Evolutionary conservation across 1,140 invertebrate genomes (phyloP), one percentile per base, ranked within the genome.

Genomic region (Zaprionus ghesquierei): DNA sequence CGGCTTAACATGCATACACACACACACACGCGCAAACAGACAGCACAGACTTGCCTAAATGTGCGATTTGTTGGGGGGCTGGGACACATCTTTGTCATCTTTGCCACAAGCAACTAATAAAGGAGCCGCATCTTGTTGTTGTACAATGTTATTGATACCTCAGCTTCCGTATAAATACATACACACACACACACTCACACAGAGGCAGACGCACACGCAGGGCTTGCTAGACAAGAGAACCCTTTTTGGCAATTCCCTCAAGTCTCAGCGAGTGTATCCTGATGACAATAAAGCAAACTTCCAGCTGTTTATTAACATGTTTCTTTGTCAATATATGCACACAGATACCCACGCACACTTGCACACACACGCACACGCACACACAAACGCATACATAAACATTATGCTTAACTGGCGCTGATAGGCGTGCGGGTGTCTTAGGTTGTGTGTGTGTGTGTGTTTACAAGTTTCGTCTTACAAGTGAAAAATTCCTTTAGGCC

Each of bases 271-370:
- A 69, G 54, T 46, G 50, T 77, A 61, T 74, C 72, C 77, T 79
- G 73, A 75, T 80, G 84, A 89, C 85, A 89, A 89, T 89, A 89
- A 89, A 89, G 84, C 79, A 80, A 82, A 89, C 84, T 80, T 82
- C 64, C 84, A 89, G 84, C 84, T 89, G 84, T 89, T 89, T 89
- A 89, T 89, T 89, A 89, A 84, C 84, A 89, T 89, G 84, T 89
- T 89, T 84, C 84, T 80, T 85, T 79, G 79, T 77, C 78, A 79
- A 86, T 86, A 86, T 72, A 70, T 29, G 63, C 46, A 62, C 49
- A 41, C 55, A 31, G 22, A 51, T 41, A 54, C 62, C n/a, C 29
- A 35, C 41, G 20, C 60, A 35, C 15, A 35, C 25, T 20, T 15
- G 59, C 58, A 20, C 22, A 35, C 27, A 20, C 20, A 56, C 25